Evolutionary conservation across 2,888 invertebrate genomes (phyloP), one percentile per base, ranked within the genome.

Genomic region (Synergus gifuensis): DNA sequence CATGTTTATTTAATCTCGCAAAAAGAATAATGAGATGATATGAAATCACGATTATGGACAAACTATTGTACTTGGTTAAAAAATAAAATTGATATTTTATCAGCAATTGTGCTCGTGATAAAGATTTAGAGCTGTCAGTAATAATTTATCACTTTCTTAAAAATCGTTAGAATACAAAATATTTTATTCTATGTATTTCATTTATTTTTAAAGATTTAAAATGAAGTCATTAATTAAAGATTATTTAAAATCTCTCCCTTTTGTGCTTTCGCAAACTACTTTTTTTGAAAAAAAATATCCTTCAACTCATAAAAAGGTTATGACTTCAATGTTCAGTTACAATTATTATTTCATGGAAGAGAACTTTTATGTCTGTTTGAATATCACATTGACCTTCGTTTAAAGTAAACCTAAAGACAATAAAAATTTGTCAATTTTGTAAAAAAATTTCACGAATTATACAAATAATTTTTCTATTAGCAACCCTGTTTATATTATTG

Each of bases 261-360:
- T n/a, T 14, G 8, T n/a, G n/a, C 36, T 36, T 54, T 54, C 3
- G 9, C 8, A 18, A 54, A 54, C 54, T 54, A 8, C n/a, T n/a
- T 8, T 54, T 54, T 54, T 54, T n/a, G 8, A 2, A 54, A n/a
- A 5, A 54, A 54, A 54, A 18, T 18, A 54, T 54, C 54, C 9
- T 54, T 54, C 54, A 54, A 9, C 54, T 54, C n/a, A 54, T 54
- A 54, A 54, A 54, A 54, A 54, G n/a, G n/a, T n/a, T n/a, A 54
- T 9, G n/a, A 54, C 54, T n/a, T 9, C n/a, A 54, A 54, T 54
- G n/a, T 54, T 54, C 14, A n/a, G 54, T 2, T n/a, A 54, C 54
- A 9, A 9, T 7, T 54, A 9, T 7, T 54, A 54, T n/a, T n/a
- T n/a, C 54, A 54, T 54, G 54, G n/a, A n/a, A n/a, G n/a, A 54